These are phyloP conservation scores for Aptenodytes patagonicus DNA, from an alignment of 2,113 vertebrate species.

Conservation along the genomic window DNA sequence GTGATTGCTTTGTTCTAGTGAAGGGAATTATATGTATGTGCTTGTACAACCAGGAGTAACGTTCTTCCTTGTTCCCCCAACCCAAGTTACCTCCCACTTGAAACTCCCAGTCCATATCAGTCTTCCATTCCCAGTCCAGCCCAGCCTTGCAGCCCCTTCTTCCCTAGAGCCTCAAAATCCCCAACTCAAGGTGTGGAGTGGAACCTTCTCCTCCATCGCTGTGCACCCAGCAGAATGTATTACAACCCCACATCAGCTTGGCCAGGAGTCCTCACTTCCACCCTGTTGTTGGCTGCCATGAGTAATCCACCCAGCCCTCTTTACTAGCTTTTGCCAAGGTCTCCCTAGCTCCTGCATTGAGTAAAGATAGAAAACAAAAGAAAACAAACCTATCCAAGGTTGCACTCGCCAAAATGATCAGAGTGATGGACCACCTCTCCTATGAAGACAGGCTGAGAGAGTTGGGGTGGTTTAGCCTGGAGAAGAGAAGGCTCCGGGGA, in stretches of 20 bases:
- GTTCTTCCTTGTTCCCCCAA: not conserved
- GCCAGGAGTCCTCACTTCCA: not conserved
- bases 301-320: not conserved
- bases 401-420: not conserved
- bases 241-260: not conserved
- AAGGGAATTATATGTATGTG: not conserved
- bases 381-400: not conserved
- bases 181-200: not conserved
- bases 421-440: not conserved
- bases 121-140: not conserved
- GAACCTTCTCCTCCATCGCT: fast-evolving
- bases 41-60: not conserved
- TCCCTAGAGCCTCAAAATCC: not conserved
- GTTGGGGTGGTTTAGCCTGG: not conserved
- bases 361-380: not conserved
- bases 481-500: not conserved
- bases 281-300: not conserved
- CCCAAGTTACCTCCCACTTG: not conserved
- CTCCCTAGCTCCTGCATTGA: not conserved
- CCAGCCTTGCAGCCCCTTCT: not conserved
- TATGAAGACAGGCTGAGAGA: not conserved
- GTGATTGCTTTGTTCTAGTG: not conserved
- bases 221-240: not conserved
- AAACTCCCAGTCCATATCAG: not conserved
- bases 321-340: not conserved